These are phyloP conservation scores for Dendrolimus houi DNA, from an alignment of 2,888 invertebrate species.

Conservation along the genomic window DNA sequence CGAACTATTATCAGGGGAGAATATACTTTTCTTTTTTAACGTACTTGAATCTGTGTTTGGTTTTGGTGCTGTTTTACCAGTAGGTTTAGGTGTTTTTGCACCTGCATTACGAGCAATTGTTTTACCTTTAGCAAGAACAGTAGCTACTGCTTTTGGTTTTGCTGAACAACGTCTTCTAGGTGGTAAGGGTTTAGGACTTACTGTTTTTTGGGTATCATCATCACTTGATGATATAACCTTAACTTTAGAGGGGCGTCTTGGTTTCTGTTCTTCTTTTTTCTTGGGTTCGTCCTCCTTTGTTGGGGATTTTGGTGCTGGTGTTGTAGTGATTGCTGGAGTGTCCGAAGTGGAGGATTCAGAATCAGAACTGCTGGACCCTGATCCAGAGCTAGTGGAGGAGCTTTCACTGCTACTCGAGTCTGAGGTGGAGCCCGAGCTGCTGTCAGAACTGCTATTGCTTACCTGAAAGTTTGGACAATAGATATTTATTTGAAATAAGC, in stretches of 20 bases:
- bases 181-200: conserved; percentile 45
- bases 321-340: conserved; percentile 29
- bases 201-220: conserved; percentile 70
- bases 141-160: conserved; percentile 80
- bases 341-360: conserved; percentile 80
- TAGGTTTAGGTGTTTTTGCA: conserved; percentile 57
- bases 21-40: conserved; percentile 85
- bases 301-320: conserved; percentile 48
- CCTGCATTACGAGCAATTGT: conserved; percentile 43
- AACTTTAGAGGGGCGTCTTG: conserved; percentile 48
- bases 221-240: conserved; percentile 77
- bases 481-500: not conserved
- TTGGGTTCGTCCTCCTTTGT: conserved; percentile 52
- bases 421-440: conserved; percentile 80
- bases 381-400: conserved; percentile 82
- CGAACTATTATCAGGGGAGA: conserved; percentile 85
- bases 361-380: conserved; percentile 82
- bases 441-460: conserved; percentile 75
- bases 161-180: conserved; percentile 68
- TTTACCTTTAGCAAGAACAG: conserved; percentile 76
- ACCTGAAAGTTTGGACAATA: conserved; percentile 36
- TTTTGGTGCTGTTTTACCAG: conserved; percentile 56
- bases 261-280: conserved; percentile 52
- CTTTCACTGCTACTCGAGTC: conserved; percentile 83
- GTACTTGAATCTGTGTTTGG: conserved; percentile 38